Evolutionary conservation across 2,888 invertebrate genomes (phyloP).

Genomic region (Apodemia mormo): DNA sequence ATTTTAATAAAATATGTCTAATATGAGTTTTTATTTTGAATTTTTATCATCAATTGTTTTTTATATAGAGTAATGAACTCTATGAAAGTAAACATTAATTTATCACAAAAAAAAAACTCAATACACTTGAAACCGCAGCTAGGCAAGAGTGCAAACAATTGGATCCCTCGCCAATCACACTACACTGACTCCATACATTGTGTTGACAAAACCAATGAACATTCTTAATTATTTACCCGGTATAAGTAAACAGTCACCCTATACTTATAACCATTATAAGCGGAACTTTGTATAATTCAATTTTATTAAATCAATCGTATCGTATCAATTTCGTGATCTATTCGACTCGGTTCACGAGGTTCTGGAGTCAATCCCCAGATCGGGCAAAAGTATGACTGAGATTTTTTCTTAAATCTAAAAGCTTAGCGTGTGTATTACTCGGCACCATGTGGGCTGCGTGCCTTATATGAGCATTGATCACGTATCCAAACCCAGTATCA

Average conservation of each 20-base stretch:
- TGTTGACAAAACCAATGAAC: constrained; percentile 80
- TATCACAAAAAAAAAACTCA: constrained; percentile 45
- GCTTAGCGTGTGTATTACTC: no score
- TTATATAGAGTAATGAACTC: constrained; percentile 44
- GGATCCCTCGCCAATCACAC: constrained; percentile 57
- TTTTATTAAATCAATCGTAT: constrained; percentile 4
- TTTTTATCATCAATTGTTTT: no score
- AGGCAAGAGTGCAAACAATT: constrained; percentile 58
- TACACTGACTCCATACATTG: constrained; percentile 48
- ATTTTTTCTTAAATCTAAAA: no score
- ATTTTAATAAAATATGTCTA: no score
- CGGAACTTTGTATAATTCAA: constrained; percentile 42
- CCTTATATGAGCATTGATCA: no score
- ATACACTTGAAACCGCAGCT: constrained; percentile 53
- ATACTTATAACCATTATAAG: constrained; percentile 47
- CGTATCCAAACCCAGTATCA: no score
- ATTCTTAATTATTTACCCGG: constrained; percentile 78
- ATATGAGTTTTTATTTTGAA: no score
- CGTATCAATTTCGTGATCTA: no score
- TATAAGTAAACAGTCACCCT: constrained; percentile 74
- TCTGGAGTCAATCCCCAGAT: no score
- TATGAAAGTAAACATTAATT: constrained; percentile 38
- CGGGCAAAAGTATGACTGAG: no score
- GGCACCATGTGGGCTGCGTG: no score
- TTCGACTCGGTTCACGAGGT: no score